Base-by-base conservation (phyloP, 2,113 vertebrate species). In the Ibidorhyncha struthersii region DNA sequence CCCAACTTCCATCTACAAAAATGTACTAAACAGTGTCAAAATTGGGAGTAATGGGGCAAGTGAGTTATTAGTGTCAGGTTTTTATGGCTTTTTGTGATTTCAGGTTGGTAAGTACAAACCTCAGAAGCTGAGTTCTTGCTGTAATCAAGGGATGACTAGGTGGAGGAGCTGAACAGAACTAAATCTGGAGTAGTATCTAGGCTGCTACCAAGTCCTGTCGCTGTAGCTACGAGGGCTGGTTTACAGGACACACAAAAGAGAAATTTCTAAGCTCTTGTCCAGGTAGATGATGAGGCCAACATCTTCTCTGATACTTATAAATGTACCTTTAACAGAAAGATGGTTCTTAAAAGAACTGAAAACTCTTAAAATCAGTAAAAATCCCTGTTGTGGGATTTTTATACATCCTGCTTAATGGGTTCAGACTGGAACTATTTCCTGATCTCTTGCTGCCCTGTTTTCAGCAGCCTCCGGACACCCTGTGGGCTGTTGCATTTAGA, bases 401-500 rank as follows among this genome's bases (percentile, higher is more conserved):
- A 56, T 73, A 10, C 34, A 17, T 88, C 70, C 87, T 96, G 66
- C 90, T 97, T 91, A 91, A 56, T 29, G 67, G 45, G 50, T 89
- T 95, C 72, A 95, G 47, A 1, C 58, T 73, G 71, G 71, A 86
- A 83, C 82, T 52, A 45, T 50, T 45, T 3, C 82, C 80, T 96
- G 92, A 96, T 92, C 90, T 92, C 89, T 67, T 36, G 40, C 73
- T 94, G 89, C 86, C 91, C 80, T 95, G 95, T 86, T 95, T 95
- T 91, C 80, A 86, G 86, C 88, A 81, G 88, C 55, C 41, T 67
- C 70, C 86, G 82, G 85, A 49, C 76, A 77, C 59, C 23, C 50
- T 61, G 76, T 41, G 41, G 80, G 32, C 82, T 0, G 0, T 8
- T 81, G 38, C 36, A 6, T 77, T 88, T 86, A n/a, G 63, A 26